phyloP scores from a whole-genome alignment of 2,888 invertebrate species.

The Galerucella pusilla region DNA sequence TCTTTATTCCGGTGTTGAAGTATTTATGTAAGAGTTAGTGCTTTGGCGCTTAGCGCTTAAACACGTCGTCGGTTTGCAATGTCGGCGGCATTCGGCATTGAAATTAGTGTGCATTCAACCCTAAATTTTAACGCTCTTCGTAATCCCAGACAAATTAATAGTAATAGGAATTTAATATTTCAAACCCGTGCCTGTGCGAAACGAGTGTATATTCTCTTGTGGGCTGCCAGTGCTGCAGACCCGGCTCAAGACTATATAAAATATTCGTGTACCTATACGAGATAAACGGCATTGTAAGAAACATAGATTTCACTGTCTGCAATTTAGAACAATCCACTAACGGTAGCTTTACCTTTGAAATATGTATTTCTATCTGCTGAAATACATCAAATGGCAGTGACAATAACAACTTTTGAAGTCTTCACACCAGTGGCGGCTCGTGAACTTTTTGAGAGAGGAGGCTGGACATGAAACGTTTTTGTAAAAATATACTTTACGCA shows the following conservation, averaged over 20 bases:
- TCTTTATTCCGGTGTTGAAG: conserved; percentile 9
- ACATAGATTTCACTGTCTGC: too few relatives aligned
- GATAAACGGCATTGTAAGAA: not conserved
- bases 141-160: conserved; percentile 44
- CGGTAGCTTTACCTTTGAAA: too few relatives aligned
- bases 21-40: conserved; percentile 28
- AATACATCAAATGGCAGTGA: too few relatives aligned
- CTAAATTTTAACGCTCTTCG: conserved; percentile 41
- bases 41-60: conserved; percentile 21
- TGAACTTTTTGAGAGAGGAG: too few relatives aligned
- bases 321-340: too few relatives aligned
- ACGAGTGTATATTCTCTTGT: conserved; percentile 3
- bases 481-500: too few relatives aligned
- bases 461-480: too few relatives aligned
- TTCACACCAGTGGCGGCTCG: too few relatives aligned
- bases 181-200: conserved; percentile 26
- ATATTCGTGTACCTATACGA: not conserved
- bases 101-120: conserved; percentile 40
- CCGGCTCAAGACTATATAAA: not conserved
- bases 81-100: conserved; percentile 20
- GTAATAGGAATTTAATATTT: conserved; percentile 47
- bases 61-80: conserved; percentile 29
- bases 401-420: too few relatives aligned
- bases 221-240: not conserved
- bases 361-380: too few relatives aligned